Percentiles rank a stretch among this genome's conserved stretches.
phyloP scores from a whole-genome alignment of 2,113 vertebrate genomes.

The Panurus biarmicus region DNA sequence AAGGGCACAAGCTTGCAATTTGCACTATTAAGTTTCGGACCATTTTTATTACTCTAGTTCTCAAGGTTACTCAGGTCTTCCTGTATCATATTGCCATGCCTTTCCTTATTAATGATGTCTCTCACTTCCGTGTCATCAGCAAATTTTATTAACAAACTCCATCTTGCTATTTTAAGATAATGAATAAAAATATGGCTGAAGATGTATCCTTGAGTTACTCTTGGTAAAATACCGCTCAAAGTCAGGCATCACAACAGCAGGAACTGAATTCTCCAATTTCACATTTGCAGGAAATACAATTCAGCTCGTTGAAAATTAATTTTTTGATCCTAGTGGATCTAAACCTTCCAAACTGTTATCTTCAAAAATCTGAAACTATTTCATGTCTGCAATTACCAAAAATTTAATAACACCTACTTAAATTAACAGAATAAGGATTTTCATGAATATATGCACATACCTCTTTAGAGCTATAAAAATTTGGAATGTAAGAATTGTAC shows the following conservation, averaged over 20 bases:
- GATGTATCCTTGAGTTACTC: background rate
- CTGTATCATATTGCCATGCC: background rate
- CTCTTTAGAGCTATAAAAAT: background rate
- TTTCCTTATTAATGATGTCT: constrained; percentile 15
- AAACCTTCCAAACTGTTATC: background rate
- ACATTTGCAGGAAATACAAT: background rate
- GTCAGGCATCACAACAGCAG: background rate
- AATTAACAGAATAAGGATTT: background rate
- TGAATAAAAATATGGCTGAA: background rate
- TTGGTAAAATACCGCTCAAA: background rate
- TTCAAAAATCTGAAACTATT: background rate
- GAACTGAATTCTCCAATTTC: background rate
- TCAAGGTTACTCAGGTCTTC: constrained; percentile 19
- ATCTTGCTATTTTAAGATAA: background rate
- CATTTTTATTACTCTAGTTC: background rate
- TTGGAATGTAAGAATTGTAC: background rate
- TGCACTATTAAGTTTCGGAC: constrained; percentile 24
- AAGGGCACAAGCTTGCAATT: background rate
- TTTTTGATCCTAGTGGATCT: background rate
- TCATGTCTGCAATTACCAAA: background rate
- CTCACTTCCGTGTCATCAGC: background rate
- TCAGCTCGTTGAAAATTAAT: background rate
- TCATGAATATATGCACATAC: background rate
- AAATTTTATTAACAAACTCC: constrained; percentile 29
- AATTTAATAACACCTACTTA: background rate